Conservation (phyloP, 2,888 invertebrate species). For the Tanypteryx hageni region DNA sequence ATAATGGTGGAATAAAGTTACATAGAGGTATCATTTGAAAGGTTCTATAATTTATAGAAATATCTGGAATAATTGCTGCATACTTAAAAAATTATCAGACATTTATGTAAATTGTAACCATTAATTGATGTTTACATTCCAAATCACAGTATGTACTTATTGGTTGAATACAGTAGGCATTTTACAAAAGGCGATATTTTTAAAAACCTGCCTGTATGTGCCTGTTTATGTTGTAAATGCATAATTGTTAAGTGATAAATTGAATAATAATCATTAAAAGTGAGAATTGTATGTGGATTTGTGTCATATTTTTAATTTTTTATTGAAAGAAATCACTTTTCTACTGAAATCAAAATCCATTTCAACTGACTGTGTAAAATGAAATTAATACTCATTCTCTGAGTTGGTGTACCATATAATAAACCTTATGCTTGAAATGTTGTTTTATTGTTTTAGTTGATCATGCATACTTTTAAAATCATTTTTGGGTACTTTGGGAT, state of each 20-base stretch:
- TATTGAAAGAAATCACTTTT: neutral
- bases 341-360: too few species aligned
- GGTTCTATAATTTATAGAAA: too few species aligned
- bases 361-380: too few species aligned
- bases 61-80: too few species aligned
- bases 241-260: neutral
- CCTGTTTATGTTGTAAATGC: neutral
- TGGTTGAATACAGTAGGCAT: neutral
- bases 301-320: neutral
- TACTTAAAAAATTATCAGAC: too few species aligned
- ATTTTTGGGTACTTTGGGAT: too few species aligned
- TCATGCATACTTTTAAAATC: too few species aligned
- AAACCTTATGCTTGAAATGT: neutral
- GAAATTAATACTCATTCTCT: too few species aligned
- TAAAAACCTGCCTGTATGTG: conserved; percentile 18
- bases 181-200: neutral
- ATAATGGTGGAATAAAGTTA: too few species aligned
- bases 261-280: neutral
- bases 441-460: too few species aligned
- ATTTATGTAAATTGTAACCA: too few species aligned
- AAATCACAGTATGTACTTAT: neutral
- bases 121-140: neutral
- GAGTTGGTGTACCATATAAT: neutral
- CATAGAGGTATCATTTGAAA: too few species aligned
- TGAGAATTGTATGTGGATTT: neutral